phyloP scores from a whole-genome alignment of 2,113 vertebrate genomes.

The Cygnus buccinator region DNA sequence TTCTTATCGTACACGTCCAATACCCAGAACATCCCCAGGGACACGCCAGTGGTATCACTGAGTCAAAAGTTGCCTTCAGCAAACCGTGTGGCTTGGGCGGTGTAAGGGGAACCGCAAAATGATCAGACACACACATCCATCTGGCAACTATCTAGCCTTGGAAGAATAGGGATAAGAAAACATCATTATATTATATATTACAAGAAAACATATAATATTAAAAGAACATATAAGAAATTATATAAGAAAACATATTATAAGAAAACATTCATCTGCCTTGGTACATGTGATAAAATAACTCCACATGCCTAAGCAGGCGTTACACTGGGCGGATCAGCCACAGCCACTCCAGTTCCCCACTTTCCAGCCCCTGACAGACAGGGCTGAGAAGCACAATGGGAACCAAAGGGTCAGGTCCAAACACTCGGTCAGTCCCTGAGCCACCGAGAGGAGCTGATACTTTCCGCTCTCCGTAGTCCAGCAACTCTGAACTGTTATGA shows the following conservation, averaged over 20 bases:
- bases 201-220: too few relatives aligned
- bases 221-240: too few relatives aligned
- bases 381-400: background rate
- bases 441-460: background rate
- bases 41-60: background rate
- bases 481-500: background rate
- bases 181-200: background rate
- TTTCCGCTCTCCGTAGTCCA: background rate
- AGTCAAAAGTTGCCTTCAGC: background rate
- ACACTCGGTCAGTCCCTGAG: background rate
- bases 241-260: too few relatives aligned
- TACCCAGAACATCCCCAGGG: background rate
- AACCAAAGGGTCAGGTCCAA: background rate
- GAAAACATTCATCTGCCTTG: too few relatives aligned
- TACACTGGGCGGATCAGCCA: background rate
- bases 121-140: fast-evolving
- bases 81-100: background rate
- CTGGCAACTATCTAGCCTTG: background rate
- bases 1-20: background rate
- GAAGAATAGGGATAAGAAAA: background rate
- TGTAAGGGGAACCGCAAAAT: background rate
- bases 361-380: fast-evolving
- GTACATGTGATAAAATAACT: background rate
- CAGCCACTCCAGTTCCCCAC: background rate
- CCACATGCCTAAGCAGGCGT: background rate